A percentile compares a stretch with the other conserved stretches of the same genome.
Evolutionary conservation across 2,888 invertebrate genomes (phyloP).

Genomic region (Coelogynopora nodosa): DNA sequence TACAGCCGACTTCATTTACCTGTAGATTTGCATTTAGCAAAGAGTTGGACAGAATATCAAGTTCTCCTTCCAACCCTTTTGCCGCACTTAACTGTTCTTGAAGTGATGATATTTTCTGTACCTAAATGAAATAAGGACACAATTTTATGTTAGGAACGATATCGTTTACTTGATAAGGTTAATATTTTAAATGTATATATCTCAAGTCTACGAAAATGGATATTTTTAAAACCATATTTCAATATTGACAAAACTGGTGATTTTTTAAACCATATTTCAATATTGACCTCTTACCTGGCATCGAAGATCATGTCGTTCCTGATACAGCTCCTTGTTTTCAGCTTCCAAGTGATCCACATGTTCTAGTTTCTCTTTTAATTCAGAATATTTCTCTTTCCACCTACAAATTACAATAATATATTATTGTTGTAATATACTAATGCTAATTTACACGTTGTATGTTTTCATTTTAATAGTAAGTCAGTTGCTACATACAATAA

Average conservation of each 20-base stretch:
- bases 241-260: too few species aligned
- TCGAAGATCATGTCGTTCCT: constrained; percentile 3
- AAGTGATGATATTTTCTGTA: not conserved
- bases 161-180: too few species aligned
- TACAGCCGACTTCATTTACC: too few species aligned
- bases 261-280: not conserved
- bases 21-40: not conserved
- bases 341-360: not conserved
- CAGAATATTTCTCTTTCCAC: not conserved
- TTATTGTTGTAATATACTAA: too few species aligned
- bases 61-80: not conserved
- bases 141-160: too few species aligned
- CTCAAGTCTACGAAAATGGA: too few species aligned
- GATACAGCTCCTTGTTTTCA: not conserved
- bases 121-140: not conserved
- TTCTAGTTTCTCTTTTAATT: not conserved
- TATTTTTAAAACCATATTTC: too few species aligned
- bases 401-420: too few species aligned
- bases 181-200: too few species aligned
- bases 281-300: constrained; percentile 10
- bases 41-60: not conserved
- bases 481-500: too few species aligned
- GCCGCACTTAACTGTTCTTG: not conserved
- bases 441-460: too few species aligned
- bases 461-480: too few species aligned